These are phyloP conservation scores for Dysmachus trigonus DNA, from an alignment of 2,888 invertebrate genomes.

Conservation along the genomic window DNA sequence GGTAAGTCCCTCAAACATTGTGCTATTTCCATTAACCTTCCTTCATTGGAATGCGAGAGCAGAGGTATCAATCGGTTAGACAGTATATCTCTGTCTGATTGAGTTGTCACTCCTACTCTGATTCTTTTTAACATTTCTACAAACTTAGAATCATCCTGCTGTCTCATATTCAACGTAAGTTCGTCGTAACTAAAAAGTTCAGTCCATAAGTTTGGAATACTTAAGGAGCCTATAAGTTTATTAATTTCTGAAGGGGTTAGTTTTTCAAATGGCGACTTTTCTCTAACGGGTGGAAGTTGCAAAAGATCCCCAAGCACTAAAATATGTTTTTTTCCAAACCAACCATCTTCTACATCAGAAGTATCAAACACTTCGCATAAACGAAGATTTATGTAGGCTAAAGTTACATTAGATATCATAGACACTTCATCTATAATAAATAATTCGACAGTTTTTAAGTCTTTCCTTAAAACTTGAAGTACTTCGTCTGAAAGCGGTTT, in stretches of 20 bases:
- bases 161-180: background rate
- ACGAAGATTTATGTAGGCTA: no score
- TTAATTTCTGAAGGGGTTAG: background rate
- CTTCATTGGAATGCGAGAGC: background rate
- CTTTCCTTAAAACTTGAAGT: background rate
- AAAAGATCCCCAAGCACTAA: background rate
- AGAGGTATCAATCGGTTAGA: background rate
- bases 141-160: background rate
- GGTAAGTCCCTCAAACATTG: background rate
- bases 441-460: background rate
- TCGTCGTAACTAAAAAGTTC: background rate
- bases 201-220: background rate
- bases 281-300: no score
- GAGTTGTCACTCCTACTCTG: background rate
- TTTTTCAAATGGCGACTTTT: background rate
- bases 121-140: background rate
- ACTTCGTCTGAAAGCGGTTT: conserved; percentile 51
- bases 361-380: no score
- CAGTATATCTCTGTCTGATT: background rate
- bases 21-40: background rate
- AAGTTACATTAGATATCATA: no score
- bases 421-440: conserved; percentile 12
- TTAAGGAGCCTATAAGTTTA: background rate
- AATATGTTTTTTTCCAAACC: no score
- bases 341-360: no score